Percentiles rank a stretch among this genome's conserved stretches.
These are phyloP conservation scores for Chamaea fasciata DNA, from an alignment of 2,113 vertebrate species.

Conservation along the genomic window DNA sequence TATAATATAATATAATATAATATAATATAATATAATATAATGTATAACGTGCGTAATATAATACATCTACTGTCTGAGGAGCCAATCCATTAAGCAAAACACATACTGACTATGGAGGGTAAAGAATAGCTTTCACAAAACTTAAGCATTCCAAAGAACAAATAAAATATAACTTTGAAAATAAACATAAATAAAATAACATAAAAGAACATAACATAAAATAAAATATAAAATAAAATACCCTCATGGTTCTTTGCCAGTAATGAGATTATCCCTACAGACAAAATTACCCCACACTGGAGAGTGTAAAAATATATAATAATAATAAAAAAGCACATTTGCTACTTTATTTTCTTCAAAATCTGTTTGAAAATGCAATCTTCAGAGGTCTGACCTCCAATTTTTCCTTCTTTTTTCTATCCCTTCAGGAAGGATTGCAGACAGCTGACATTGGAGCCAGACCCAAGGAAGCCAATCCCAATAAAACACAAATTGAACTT, in stretches of 20 bases:
- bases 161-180: background rate
- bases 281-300: fast-evolving
- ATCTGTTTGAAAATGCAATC: background rate
- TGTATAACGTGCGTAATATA: background rate
- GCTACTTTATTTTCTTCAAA: background rate
- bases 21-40: background rate
- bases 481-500: background rate
- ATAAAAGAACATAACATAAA: background rate
- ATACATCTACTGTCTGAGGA: background rate
- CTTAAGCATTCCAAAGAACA: background rate
- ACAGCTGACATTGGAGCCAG: background rate
- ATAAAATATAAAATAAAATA: background rate
- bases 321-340: background rate
- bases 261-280: background rate
- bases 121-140: background rate
- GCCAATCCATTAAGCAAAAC: background rate
- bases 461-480: background rate
- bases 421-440: background rate
- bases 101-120: fast-evolving
- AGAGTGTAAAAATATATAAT: background rate
- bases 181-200: background rate
- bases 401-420: background rate
- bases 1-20: background rate
- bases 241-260: fast-evolving
- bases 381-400: background rate